Conservation (phyloP, 2,888 invertebrate species). For the Junonia oenone region DNA sequence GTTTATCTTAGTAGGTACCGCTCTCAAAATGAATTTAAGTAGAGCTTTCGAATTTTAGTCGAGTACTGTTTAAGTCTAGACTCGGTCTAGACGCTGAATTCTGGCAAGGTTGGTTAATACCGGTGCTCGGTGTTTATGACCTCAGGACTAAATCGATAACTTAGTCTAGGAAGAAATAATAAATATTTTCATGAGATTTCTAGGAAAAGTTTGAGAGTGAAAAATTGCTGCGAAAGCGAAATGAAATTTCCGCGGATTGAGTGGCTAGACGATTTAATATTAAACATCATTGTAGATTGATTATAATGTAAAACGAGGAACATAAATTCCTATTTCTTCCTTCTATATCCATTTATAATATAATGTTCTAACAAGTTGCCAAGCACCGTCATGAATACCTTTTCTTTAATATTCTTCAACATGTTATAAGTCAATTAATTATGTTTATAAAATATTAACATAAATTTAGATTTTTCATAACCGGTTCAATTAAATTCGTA, state of each 20-base stretch:
- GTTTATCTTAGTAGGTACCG: too few species aligned
- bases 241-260: background rate
- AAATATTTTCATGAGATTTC: background rate
- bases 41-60: conserved; percentile 30
- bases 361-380: background rate
- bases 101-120: conserved; percentile 29
- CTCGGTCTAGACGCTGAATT: conserved; percentile 58
- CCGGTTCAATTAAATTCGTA: background rate
- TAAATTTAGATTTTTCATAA: background rate
- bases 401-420: too few species aligned
- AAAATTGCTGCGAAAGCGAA: conserved; percentile 8
- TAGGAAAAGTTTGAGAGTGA: conserved; percentile 2
- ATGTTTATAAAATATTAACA: too few species aligned
- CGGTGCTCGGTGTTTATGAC: conserved; percentile 38
- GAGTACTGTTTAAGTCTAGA: conserved; percentile 56
- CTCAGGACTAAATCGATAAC: conserved; percentile 33
- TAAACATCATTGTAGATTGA: background rate
- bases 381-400: too few species aligned
- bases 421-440: too few species aligned
- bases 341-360: background rate
- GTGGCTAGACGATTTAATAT: conserved; percentile 9
- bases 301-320: background rate
- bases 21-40: conserved; percentile 1
- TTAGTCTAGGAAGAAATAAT: conserved; percentile 17
- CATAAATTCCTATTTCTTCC: background rate